A percentile compares a stretch with the other conserved stretches of the same genome.
These are phyloP conservation scores for Nesidiocoris tenuis DNA, from an alignment of 2,888 invertebrate species.

Conservation along the genomic window DNA sequence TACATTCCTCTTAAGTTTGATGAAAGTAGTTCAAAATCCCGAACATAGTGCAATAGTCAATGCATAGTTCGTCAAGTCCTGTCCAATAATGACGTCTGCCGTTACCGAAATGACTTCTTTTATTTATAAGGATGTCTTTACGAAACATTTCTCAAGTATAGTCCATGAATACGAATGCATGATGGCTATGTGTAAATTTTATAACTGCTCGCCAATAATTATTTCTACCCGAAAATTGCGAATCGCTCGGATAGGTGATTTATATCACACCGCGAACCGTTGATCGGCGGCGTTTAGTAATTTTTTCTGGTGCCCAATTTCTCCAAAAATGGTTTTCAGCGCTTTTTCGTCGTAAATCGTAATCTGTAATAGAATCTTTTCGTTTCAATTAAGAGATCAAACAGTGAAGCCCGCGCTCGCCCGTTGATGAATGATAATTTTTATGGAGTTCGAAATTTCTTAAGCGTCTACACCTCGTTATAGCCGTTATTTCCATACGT, in stretches of 20 bases:
- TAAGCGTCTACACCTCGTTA: not conserved
- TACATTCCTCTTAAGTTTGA: too few relatives aligned
- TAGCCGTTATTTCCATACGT: not conserved
- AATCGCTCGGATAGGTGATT: not conserved
- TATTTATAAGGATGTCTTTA: too few relatives aligned
- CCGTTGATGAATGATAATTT: constrained; percentile 14
- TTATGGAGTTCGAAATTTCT: constrained; percentile 24
- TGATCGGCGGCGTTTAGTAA: not conserved
- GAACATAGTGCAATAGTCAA: too few relatives aligned
- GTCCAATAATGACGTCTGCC: too few relatives aligned
- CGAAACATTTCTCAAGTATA: too few relatives aligned
- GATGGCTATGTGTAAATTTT: too few relatives aligned
- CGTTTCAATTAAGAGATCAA: constrained; percentile 32
- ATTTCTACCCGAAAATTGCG: not conserved
- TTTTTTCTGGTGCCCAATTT: not conserved
- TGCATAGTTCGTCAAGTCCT: too few relatives aligned
- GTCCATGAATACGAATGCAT: too few relatives aligned
- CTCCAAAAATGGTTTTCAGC: not conserved
- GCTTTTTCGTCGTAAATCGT: not conserved
- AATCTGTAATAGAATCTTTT: constrained; percentile 31
- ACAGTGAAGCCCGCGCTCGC: constrained; percentile 15
- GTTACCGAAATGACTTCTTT: too few relatives aligned
- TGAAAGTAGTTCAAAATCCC: too few relatives aligned
- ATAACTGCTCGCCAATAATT: too few relatives aligned
- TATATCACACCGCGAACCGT: not conserved